Evolutionary conservation across 2,113 vertebrate genomes (phyloP), one percentile per base, ranked within the genome.

Genomic region (Sinocyclocheilus rhinocerous): DNA sequence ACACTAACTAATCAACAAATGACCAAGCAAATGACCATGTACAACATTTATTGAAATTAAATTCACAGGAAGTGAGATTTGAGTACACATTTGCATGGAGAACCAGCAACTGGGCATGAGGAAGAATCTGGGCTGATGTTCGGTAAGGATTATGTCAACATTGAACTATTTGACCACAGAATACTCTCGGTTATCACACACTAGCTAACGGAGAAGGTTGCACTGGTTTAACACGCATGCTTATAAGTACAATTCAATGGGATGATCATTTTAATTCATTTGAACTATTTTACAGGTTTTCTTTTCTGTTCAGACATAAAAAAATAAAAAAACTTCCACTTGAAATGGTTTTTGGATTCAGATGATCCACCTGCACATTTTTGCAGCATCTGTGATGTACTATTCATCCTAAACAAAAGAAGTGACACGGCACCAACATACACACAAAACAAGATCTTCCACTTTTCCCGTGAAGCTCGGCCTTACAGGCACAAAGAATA

Each of bases 11-110:
- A 67, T n/a, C 4, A 39, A 6, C 45, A 36, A 10, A 45, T 45
- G 4, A 55, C 36, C 85, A 77, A 29, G 22, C 6, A 20, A 22
- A 73, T 63, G 4, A 55, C 36, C 85, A 77, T 77, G 75, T 55
- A 78, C 42, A 85, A 67, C 26, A 59, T 87, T 89, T 87, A 87
- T 85, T 87, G 72, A 73, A 87, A 83, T 82, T 2, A 55, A 76
- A 52, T 84, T 15, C 15, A 87, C 50, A 59, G 36, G 59, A 61
- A 80, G 6, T 67, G 12, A 13, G 63, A 0, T 39, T 39, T 3
- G 26, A 61, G 75, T 67, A 63, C 55, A 78, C n/a, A 10, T 9
- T 73, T 81, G 15, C 73, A 72, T 9, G 61, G 36, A 73, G 18
- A 22, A 83, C 48, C 48, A 50, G 11, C 48, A 24, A 10, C n/a